Percentiles rank a stretch among this genome's conserved stretches.
Conservation (phyloP, 2,888 invertebrate genomes). For the Diarsia rubi region DNA sequence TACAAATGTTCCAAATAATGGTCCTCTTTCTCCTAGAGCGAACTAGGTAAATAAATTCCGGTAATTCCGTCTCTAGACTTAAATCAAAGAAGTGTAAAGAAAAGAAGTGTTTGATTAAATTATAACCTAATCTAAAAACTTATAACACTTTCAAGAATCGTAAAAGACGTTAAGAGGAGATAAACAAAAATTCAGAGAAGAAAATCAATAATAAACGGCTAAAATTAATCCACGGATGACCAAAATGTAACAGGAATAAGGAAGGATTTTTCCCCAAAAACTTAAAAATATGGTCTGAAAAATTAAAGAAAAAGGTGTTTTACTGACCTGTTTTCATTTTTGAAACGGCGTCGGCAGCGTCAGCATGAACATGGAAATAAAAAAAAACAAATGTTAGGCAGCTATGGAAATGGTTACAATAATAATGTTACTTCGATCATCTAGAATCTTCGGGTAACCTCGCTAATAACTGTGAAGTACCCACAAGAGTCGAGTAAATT, state of each 20-base stretch:
- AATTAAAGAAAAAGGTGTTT: constrained; percentile 43
- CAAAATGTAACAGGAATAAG: neutral
- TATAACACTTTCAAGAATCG: neutral
- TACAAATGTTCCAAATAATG: neutral
- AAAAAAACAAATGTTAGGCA: constrained; percentile 51
- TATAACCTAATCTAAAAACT: neutral
- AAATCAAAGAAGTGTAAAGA: neutral
- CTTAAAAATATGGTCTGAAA: neutral
- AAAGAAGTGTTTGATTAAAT: neutral
- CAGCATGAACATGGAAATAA: constrained; percentile 64
- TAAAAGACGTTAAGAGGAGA: neutral
- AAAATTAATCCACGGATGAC: neutral
- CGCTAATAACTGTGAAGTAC: no score
- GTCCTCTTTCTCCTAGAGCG: neutral
- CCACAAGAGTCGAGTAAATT: no score
- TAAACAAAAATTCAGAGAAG: neutral
- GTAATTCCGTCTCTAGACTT: neutral
- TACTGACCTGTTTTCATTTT: constrained; percentile 73
- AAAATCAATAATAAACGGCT: no score
- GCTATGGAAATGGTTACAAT: constrained; percentile 18
- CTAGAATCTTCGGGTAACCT: no score
- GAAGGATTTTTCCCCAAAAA: neutral
- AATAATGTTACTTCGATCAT: no score
- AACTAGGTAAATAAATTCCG: no score
- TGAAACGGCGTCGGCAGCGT: constrained; percentile 50